phyloP scores from a whole-genome alignment of 2,888 invertebrate genomes.

The Gastracanthus pulcherrimus region DNA sequence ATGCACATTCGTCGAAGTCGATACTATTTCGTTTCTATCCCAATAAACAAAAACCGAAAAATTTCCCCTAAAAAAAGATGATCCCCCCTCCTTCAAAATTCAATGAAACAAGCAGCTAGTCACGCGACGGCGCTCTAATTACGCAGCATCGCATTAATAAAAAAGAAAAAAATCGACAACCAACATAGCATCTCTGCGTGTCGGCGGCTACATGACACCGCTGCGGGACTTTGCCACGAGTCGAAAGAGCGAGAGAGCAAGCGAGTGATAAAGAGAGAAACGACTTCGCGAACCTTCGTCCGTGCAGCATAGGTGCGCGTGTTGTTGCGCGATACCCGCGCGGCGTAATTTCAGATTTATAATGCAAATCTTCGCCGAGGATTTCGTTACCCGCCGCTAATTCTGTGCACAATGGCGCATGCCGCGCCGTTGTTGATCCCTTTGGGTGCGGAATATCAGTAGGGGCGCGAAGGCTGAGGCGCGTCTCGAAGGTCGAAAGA shows the following conservation, averaged over 20 bases:
- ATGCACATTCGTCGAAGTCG: no score
- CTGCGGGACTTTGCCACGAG: not conserved
- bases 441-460: not conserved
- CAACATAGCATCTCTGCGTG: not conserved
- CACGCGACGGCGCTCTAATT: not conserved
- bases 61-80: not conserved
- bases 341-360: conserved; percentile 32
- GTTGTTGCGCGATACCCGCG: not conserved
- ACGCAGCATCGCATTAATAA: not conserved
- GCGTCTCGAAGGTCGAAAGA: no score
- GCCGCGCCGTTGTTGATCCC: not conserved
- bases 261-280: not conserved
- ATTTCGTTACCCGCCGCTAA: conserved; percentile 5
- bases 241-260: not conserved
- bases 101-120: not conserved
- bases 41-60: not conserved
- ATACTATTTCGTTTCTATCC: no score
- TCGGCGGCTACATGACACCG: not conserved
- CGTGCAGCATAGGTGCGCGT: not conserved
- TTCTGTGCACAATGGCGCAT: no score
- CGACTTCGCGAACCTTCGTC: conserved; percentile 23
- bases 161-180: not conserved
- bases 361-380: not conserved
- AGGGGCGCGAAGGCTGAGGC: not conserved
- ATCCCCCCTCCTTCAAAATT: no score